Conservation (phyloP, 2,888 invertebrate genomes). For the Clanis bilineata region DNA sequence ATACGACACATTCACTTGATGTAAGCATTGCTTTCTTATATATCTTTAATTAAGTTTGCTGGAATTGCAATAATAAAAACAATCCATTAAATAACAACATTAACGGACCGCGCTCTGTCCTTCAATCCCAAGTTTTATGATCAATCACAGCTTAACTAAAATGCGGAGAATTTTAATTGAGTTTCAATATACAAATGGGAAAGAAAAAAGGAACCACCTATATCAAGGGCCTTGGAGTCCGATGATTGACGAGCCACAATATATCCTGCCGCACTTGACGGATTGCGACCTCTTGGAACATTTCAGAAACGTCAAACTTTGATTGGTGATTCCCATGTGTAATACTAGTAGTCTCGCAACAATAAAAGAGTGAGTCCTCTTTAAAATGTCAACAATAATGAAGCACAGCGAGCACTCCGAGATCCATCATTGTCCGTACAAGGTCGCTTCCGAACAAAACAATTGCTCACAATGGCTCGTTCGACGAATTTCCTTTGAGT, state of each 20-base stretch:
- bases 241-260: conserved; percentile 72
- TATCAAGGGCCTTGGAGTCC: conserved; percentile 45
- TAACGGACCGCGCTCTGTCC: conserved; percentile 24
- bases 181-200: conserved; percentile 58
- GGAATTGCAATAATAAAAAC: conserved; percentile 24
- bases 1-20: neutral
- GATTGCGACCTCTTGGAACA: conserved; percentile 61
- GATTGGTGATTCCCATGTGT: conserved; percentile 82
- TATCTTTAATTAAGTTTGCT: conserved; percentile 20
- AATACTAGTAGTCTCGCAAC: conserved; percentile 72
- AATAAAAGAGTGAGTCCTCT: conserved; percentile 50
- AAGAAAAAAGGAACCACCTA: conserved; percentile 53
- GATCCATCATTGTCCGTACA: conserved; percentile 68
- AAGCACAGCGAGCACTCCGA: conserved; percentile 33
- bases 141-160: conserved; percentile 25
- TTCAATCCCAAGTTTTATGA: conserved; percentile 25
- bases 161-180: conserved; percentile 60
- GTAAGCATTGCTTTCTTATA: conserved; percentile 14
- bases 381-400: conserved; percentile 45
- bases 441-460: conserved; percentile 58
- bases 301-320: conserved; percentile 74
- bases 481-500: conserved; percentile 27
- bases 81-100: conserved; percentile 26
- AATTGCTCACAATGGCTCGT: conserved; percentile 46
- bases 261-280: conserved; percentile 50